Evolutionary conservation across 2,797 vertebrate species (phyloP).

Genomic region (Alauda arvensis): DNA sequence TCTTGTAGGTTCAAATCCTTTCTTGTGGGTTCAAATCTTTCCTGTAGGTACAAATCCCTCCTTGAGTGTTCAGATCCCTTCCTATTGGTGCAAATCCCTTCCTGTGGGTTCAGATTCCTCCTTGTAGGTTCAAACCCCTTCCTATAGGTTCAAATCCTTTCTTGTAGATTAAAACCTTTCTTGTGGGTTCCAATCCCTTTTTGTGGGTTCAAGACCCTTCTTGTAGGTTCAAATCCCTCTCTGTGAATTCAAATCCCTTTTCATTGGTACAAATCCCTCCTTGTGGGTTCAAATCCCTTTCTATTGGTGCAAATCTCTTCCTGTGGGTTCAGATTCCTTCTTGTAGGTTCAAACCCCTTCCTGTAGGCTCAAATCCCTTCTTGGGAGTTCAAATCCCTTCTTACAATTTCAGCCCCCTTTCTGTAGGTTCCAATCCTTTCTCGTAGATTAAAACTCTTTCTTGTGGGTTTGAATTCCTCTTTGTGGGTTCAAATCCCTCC

Average conservation of each 20-base stretch:
- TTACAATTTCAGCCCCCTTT: too few relatives aligned
- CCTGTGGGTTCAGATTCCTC: background rate
- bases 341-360: too few relatives aligned
- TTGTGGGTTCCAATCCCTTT: background rate
- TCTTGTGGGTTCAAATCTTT: background rate
- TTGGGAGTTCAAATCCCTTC: too few relatives aligned
- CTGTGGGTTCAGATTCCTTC: too few relatives aligned
- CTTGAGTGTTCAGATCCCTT: background rate
- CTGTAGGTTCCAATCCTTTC: too few relatives aligned
- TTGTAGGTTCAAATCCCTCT: background rate
- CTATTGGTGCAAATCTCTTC: too few relatives aligned
- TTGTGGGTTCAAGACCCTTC: background rate
- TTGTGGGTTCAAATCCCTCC: too few relatives aligned
- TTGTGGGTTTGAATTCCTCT: too few relatives aligned
- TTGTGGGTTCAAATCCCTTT: too few relatives aligned
- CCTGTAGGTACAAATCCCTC: background rate
- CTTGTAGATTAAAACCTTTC: background rate
- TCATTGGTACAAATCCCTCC: too few relatives aligned
- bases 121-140: fast-evolving
- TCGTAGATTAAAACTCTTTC: too few relatives aligned
- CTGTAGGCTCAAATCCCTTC: background rate
- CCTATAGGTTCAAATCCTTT: background rate
- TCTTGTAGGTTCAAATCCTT: background rate
- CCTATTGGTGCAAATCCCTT: background rate
- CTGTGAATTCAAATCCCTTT: too few relatives aligned